Percentiles rank a stretch among this genome's conserved stretches.
These are phyloP conservation scores for Xanthia togata DNA, from an alignment of 2,888 invertebrate genomes.

Conservation along the genomic window DNA sequence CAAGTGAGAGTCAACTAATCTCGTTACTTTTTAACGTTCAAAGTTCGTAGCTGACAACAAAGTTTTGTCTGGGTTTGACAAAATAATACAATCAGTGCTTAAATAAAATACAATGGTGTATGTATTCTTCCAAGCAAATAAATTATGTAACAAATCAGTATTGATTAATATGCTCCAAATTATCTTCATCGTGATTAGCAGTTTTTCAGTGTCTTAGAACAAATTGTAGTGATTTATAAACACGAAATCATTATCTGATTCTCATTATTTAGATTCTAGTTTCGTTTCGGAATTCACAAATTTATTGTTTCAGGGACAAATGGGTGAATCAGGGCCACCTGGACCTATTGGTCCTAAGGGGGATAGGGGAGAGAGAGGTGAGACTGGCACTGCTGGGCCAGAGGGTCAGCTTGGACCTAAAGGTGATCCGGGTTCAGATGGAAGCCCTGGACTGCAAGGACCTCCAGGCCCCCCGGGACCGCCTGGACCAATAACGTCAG, in stretches of 20 bases:
- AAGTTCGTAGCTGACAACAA: neutral
- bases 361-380: slow-evolving; percentile 93
- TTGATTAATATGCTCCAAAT: slow-evolving; percentile 48
- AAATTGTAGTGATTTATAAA: slow-evolving; percentile 56
- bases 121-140: slow-evolving; percentile 31
- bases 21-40: slow-evolving; percentile 2
- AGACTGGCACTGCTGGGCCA: slow-evolving; percentile 90
- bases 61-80: neutral
- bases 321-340: slow-evolving; percentile 93
- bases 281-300: slow-evolving; percentile 32
- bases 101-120: neutral
- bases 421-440: slow-evolving; percentile 94
- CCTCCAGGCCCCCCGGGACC: slow-evolving; percentile 93
- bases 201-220: slow-evolving; percentile 47
- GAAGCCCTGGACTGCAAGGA: slow-evolving; percentile 92
- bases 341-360: slow-evolving; percentile 92
- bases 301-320: slow-evolving; percentile 88
- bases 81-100: neutral
- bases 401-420: slow-evolving; percentile 94
- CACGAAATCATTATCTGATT: slow-evolving; percentile 52
- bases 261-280: slow-evolving; percentile 44
- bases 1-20: neutral
- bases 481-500: slow-evolving; percentile 77
- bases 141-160: slow-evolving; percentile 50
- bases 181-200: slow-evolving; percentile 42